Conservation (phyloP, 2,797 vertebrate species). For the Catharus ustulatus region DNA sequence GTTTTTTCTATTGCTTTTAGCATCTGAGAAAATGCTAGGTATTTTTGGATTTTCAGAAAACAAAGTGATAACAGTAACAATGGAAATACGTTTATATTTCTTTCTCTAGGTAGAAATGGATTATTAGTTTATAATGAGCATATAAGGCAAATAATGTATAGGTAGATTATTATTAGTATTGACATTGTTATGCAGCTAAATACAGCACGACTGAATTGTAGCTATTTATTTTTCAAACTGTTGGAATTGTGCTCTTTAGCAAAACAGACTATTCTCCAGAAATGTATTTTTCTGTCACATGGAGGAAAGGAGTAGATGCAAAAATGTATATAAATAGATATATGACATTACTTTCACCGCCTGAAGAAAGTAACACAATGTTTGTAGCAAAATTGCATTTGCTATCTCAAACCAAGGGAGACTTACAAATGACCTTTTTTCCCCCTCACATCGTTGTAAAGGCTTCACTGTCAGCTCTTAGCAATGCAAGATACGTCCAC, state of each 20-base stretch:
- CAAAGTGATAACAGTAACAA: background rate
- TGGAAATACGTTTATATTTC: background rate
- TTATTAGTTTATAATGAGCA: background rate
- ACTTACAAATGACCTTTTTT: background rate
- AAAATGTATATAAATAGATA: constrained; percentile 11
- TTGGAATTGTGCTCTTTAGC: constrained; percentile 7
- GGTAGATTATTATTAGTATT: background rate
- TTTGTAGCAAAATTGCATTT: constrained; percentile 7
- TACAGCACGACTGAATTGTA: background rate
- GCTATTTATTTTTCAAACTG: background rate
- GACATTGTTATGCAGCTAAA: constrained; percentile 3
- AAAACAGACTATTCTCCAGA: background rate
- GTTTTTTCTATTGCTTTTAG: background rate
- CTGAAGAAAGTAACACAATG: background rate
- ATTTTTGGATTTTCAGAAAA: background rate
- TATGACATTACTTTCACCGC: background rate
- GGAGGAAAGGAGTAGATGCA: background rate
- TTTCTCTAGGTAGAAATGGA: background rate
- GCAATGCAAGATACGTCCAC: background rate
- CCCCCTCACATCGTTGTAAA: background rate
- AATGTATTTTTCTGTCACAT: background rate
- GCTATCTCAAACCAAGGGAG: background rate
- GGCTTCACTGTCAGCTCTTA: background rate
- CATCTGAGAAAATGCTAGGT: background rate
- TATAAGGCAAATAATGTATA: background rate